Conservation (phyloP, 2,888 invertebrate genomes). For the Idaea biselata region DNA sequence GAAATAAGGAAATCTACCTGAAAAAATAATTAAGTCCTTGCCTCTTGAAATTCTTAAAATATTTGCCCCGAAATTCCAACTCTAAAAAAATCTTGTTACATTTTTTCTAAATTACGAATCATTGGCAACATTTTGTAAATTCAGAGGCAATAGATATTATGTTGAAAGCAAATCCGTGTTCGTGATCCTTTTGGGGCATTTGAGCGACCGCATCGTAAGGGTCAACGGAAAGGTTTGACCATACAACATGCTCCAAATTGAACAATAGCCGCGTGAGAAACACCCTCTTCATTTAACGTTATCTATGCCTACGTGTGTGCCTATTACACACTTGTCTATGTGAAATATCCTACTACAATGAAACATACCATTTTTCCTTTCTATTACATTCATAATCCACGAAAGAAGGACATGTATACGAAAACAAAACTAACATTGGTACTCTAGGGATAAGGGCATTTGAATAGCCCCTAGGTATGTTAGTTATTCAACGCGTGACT, state of each 20-base stretch:
- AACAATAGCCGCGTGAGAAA: constrained; percentile 32
- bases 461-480: constrained; percentile 66
- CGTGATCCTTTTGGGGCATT: constrained; percentile 61
- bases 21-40: constrained; percentile 2
- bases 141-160: constrained; percentile 39
- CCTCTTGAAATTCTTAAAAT: neutral
- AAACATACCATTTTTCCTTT: neutral
- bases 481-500: constrained; percentile 67
- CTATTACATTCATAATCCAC: constrained; percentile 16
- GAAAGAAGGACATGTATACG: constrained; percentile 21
- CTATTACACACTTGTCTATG: neutral
- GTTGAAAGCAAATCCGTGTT: constrained; percentile 74
- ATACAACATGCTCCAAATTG: constrained; percentile 53
- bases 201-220: constrained; percentile 68
- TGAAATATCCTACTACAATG: neutral
- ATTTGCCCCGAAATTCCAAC: neutral
- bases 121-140: constrained; percentile 18
- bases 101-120: constrained; percentile 20
- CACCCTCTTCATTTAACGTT: constrained; percentile 4
- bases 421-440: constrained; percentile 35
- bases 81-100: neutral
- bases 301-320: neutral
- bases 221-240: constrained; percentile 73
- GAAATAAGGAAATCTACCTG: constrained; percentile 5
- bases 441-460: constrained; percentile 48